phyloP scores from a whole-genome alignment of 2,797 vertebrate species.

The Margarornis squamiger region DNA sequence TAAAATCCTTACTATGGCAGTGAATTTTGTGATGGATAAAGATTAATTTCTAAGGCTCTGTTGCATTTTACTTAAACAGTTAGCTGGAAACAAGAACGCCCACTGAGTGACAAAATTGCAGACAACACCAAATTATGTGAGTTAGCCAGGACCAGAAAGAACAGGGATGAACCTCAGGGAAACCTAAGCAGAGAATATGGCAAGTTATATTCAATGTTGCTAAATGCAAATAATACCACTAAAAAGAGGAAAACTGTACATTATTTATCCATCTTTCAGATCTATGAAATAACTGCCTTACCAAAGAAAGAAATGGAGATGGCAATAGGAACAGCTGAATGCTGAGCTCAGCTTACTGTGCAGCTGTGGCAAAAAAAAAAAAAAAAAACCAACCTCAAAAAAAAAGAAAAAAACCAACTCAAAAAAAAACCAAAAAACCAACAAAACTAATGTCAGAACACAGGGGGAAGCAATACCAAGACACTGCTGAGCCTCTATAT shows the following conservation, averaged over 20 bases:
- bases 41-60: neutral
- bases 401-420: neutral
- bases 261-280: conserved; percentile 40
- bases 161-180: neutral
- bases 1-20: neutral
- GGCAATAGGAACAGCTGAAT: conserved; percentile 47
- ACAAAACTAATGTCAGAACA: neutral
- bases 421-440: neutral
- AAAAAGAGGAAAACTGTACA: neutral
- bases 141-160: neutral
- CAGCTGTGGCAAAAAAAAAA: conserved; percentile 33
- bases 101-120: neutral
- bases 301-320: conserved; percentile 4
- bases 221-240: conserved; percentile 40
- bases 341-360: conserved; percentile 57
- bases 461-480: conserved; percentile 5
- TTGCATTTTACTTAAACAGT: neutral
- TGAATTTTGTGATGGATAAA: neutral
- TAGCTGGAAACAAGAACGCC: neutral
- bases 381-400: neutral
- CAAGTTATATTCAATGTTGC: conserved; percentile 4
- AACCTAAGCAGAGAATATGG: neutral
- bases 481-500: conserved; percentile 29
- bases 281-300: conserved; percentile 15
- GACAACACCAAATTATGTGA: neutral